Conservation (phyloP, 1,140 invertebrate species). For the Melanaphis sacchari region DNA sequence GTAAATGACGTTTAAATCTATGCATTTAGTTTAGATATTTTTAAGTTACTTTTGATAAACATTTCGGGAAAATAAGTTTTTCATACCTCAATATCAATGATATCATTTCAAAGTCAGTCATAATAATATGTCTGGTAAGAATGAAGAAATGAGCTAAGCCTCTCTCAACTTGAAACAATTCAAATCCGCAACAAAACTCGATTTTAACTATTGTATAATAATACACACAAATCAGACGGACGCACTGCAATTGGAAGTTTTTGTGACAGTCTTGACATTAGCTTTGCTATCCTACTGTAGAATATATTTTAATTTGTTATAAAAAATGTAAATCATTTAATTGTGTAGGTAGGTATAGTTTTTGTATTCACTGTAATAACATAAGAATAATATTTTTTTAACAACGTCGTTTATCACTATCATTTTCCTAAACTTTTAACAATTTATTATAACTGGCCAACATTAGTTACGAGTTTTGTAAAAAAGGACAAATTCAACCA, state of each 20-base stretch:
- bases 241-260: not conserved
- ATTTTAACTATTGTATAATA: not conserved
- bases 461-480: not conserved
- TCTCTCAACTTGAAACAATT: not conserved
- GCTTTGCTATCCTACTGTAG: too few relatives aligned
- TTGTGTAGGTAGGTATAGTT: not conserved
- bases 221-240: not conserved
- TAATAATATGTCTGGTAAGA: not conserved
- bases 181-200: not conserved
- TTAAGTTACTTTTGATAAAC: too few relatives aligned
- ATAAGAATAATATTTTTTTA: slow-evolving; percentile 1
- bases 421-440: not conserved
- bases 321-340: not conserved
- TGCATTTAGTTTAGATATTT: too few relatives aligned
- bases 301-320: not conserved
- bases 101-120: not conserved
- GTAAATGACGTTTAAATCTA: too few relatives aligned
- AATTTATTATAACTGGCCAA: not conserved
- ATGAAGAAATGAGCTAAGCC: not conserved
- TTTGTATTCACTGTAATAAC: not conserved
- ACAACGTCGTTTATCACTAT: not conserved
- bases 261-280: not conserved
- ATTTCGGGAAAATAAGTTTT: not conserved
- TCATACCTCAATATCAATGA: not conserved
- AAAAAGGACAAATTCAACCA: not conserved